Conservation (phyloP, 1,140 invertebrate genomes). For the Araneus ventricosus region DNA sequence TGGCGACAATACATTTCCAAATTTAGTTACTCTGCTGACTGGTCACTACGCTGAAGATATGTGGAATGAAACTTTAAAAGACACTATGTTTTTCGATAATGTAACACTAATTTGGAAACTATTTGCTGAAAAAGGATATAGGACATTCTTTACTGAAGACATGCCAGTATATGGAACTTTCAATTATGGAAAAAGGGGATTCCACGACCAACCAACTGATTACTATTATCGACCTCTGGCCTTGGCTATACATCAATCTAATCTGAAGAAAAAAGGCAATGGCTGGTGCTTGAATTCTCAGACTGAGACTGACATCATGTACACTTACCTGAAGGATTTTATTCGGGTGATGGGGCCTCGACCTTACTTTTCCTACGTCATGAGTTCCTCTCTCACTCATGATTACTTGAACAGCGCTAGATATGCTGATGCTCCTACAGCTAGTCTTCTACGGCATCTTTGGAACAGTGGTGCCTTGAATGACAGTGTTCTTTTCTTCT, state of each 20-base stretch:
- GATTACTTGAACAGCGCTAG: conserved; percentile 79
- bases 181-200: conserved; percentile 89
- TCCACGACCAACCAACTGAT: conserved; percentile 88
- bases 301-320: conserved; percentile 48
- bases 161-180: conserved; percentile 87
- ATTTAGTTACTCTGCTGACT: conserved; percentile 79
- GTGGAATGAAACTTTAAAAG: conserved; percentile 52
- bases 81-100: conserved; percentile 46
- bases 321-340: conserved; percentile 73
- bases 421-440: conserved; percentile 78
- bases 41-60: conserved; percentile 76
- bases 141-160: conserved; percentile 90
- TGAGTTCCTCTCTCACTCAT: conserved; percentile 78
- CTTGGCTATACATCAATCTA: conserved; percentile 75
- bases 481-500: conserved; percentile 86
- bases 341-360: conserved; percentile 72
- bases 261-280: conserved; percentile 40
- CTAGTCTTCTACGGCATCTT: conserved; percentile 78
- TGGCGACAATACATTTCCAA: conserved; percentile 81
- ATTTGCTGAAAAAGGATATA: conserved; percentile 79
- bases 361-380: conserved; percentile 78
- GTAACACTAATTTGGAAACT: conserved; percentile 68
- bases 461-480: conserved; percentile 78
- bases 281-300: conserved; percentile 76
- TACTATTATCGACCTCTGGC: conserved; percentile 89